Percentiles rank a stretch among this genome's conserved stretches.
Evolutionary conservation across 2,113 vertebrate genomes (phyloP).

Genomic region (Eretmochelys imbricata): DNA sequence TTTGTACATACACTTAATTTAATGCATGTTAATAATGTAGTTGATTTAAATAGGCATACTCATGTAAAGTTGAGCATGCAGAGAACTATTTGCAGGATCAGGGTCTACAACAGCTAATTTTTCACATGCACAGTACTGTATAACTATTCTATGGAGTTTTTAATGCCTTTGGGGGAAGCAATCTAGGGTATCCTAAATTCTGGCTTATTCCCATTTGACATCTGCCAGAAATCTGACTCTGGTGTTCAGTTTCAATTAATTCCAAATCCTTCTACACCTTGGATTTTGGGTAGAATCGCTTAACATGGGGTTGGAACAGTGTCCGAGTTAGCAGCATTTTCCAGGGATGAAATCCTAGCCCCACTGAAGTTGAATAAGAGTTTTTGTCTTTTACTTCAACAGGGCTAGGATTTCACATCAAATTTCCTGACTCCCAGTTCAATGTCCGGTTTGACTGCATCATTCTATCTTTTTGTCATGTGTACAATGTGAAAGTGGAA

Average conservation of each 20-base stretch:
- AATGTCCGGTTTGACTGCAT: neutral
- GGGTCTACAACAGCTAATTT: constrained; percentile 16
- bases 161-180: neutral
- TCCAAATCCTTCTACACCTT: neutral
- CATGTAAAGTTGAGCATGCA: constrained; percentile 43
- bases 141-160: constrained; percentile 34
- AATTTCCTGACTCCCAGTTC: neutral
- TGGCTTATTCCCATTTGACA: neutral
- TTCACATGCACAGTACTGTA: neutral
- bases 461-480: neutral
- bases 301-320: neutral
- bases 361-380: neutral
- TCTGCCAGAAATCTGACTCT: neutral
- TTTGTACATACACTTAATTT: constrained; percentile 66
- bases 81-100: constrained; percentile 29
- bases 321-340: neutral
- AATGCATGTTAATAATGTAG: constrained; percentile 62
- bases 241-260: neutral
- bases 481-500: neutral
- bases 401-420: neutral
- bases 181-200: neutral
- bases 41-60: constrained; percentile 63
- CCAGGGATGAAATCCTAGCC: neutral
- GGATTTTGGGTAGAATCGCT: neutral
- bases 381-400: neutral